Evolutionary conservation across 2,113 vertebrate genomes (phyloP).

Genomic region (Oncorhynchus gorbuscha): DNA sequence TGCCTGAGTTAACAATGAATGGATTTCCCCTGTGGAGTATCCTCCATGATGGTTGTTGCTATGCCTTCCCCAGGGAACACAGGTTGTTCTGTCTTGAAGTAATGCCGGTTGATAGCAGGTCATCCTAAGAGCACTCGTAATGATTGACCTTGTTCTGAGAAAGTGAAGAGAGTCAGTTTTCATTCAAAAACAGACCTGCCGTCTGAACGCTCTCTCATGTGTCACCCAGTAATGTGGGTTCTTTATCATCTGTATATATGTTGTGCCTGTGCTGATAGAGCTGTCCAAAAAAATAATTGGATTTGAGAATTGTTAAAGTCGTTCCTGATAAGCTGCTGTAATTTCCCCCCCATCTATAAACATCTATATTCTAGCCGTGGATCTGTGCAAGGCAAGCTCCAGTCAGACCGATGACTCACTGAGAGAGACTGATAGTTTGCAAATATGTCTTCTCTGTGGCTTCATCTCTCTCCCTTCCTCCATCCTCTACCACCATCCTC

Average conservation of each 20-base stretch:
- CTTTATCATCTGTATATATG: neutral
- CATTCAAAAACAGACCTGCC: neutral
- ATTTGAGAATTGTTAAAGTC: too few relatives aligned
- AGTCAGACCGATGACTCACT: neutral
- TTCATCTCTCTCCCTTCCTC: neutral
- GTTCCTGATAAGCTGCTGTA: conserved; percentile 18
- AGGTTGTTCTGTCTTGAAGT: conserved; percentile 11
- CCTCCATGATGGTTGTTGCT: neutral
- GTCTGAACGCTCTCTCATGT: neutral
- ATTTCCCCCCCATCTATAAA: conserved; percentile 14
- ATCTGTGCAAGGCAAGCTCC: neutral
- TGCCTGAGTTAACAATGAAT: conserved; percentile 41
- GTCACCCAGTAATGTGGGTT: neutral
- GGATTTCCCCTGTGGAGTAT: conserved; percentile 34
- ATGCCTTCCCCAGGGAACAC: neutral
- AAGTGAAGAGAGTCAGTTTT: neutral
- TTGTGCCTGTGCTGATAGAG: conserved; percentile 10
- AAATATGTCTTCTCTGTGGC: neutral
- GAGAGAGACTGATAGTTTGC: neutral
- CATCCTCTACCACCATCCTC: neutral
- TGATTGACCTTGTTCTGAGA: conserved; percentile 13
- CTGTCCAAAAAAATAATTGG: too few relatives aligned
- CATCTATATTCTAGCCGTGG: neutral
- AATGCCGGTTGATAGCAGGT: neutral
- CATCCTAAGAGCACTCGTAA: conserved; percentile 7